Evolutionary conservation across 1,140 invertebrate species (phyloP), one percentile per base, ranked within the genome.

Genomic region (Samia ricini): DNA sequence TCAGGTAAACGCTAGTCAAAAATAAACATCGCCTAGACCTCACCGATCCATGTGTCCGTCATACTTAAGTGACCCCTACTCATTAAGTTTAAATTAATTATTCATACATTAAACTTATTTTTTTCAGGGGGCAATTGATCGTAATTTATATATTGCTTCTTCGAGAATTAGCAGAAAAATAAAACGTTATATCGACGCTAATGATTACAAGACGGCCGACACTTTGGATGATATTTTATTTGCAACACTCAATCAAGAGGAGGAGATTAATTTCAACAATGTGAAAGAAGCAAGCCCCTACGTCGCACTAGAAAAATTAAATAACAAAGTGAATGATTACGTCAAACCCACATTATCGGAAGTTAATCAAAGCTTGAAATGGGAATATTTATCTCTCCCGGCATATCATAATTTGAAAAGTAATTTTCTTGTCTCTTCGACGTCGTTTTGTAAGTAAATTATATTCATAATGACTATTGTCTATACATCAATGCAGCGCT

Each of bases 121-220:
- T n/a, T n/a, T 79, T 68, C 63, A 86, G 85, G 85, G 85, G 6
- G 57, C 75, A 0, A 78, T 88, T 10, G 85, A 88, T 51, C 62
- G 70, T 29, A 72, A 63, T 20, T 76, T 79, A 5, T 83, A 79
- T 58, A 42, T 70, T 7, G 66, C 72, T 33, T 62, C 76, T 20
- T 69, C 49, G 26, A 59, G 60, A 10, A 56, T 83, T 61, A 71
- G 66, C 2, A 75, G 73, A 61, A 72, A 79, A 57, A 69, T 85
- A n/a, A 68, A 62, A 22, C 49, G 71, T n/a, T 62, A 66, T 5
- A 76, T 85, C 8, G 75, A 81, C 4, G 72, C 57, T 57, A 79
- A 68, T 49, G 72, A 85, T 56, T 83, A 79, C 42, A 23, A 18
- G 0, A 51, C 60, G 20, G 80, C 79, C 15, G 69, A 56, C 2